Evolutionary conservation across 2,113 vertebrate species (phyloP), one percentile per base, ranked within the genome.

Genomic region (Phylloscopus whistleri): DNA sequence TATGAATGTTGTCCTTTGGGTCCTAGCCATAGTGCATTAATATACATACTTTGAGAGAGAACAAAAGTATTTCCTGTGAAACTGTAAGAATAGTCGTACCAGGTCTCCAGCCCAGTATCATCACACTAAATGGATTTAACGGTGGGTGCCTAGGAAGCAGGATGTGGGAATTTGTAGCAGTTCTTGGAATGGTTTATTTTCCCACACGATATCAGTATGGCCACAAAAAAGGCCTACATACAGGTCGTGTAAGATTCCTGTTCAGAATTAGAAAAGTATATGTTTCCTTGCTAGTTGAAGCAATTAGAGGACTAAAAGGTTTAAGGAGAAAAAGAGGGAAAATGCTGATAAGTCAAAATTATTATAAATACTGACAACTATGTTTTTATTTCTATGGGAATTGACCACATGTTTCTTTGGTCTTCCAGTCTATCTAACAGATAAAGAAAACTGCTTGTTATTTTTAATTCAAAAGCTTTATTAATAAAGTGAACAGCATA

Each of bases 121-220:
- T 77, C 0, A 0, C 55, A 33, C 6, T 48, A 59, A 64, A 60
- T 43, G 2, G 2, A 5, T 75, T 87, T 53, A 79, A 39, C 28
- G 51, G 10, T 13, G 17, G 6, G 28, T 70, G 4, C 5, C 26
- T n/a, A 53, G 26, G 43, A 49, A 72, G 67, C 15, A 59, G 30
- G 35, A 56, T 63, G 30, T 22, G 44, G 2, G 6, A 79, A 46
- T 46, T 19, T 46, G 13, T 31, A 2, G 13, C 30, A 39, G 2
- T 24, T 73, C 26, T 60, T 60, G 5, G 8, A 74, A n/a, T 15
- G 37, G 3, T 77, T 75, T 53, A 2, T 35, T 83, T 92, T 80
- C 41, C 19, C 20, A 13, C 0, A 0, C 48, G 21, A 43, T 67
- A 58, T 2, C 0, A 0, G 1, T 37, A 53, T 21, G 30, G 3